phyloP scores from a whole-genome alignment of 1,140 invertebrate genomes.

The Drosophila lini region DNA sequence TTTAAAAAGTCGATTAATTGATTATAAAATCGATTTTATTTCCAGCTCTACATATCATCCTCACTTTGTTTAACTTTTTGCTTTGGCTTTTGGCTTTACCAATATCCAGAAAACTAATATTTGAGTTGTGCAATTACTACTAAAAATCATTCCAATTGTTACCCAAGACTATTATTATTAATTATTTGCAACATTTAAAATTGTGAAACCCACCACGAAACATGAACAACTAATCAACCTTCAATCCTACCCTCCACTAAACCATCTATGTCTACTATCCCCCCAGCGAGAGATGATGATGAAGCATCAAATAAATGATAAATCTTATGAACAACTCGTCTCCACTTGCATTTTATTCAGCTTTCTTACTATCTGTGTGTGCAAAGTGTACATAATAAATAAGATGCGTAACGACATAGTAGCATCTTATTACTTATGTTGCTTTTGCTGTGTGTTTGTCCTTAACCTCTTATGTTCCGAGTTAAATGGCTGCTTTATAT shows the following conservation, averaged over 20 bases:
- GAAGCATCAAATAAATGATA: slow-evolving; percentile 46
- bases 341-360: slow-evolving; percentile 50
- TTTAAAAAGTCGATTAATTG: no score
- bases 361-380: slow-evolving; percentile 27
- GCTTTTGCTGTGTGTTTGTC: slow-evolving; percentile 17
- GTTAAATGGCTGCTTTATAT: slow-evolving; percentile 16
- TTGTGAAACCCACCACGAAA: slow-evolving; percentile 43
- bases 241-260: slow-evolving; percentile 13
- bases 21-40: no score
- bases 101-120: slow-evolving; percentile 34
- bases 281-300: slow-evolving; percentile 14
- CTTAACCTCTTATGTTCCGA: slow-evolving; percentile 21
- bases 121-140: slow-evolving; percentile 45
- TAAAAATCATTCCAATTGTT: slow-evolving; percentile 54
- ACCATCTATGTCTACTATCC: slow-evolving; percentile 27
- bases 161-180: slow-evolving; percentile 31
- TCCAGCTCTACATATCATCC: slow-evolving; percentile 23
- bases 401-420: background rate
- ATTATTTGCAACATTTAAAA: slow-evolving; percentile 51
- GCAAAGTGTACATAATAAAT: background rate
- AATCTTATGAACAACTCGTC: slow-evolving; percentile 50
- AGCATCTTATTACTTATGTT: background rate
- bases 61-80: slow-evolving; percentile 31
- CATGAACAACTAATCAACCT: slow-evolving; percentile 39
- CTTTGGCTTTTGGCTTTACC: slow-evolving; percentile 39